phyloP scores from a whole-genome alignment of 2,797 vertebrate genomes.

The Rhinogobio ventralis region DNA sequence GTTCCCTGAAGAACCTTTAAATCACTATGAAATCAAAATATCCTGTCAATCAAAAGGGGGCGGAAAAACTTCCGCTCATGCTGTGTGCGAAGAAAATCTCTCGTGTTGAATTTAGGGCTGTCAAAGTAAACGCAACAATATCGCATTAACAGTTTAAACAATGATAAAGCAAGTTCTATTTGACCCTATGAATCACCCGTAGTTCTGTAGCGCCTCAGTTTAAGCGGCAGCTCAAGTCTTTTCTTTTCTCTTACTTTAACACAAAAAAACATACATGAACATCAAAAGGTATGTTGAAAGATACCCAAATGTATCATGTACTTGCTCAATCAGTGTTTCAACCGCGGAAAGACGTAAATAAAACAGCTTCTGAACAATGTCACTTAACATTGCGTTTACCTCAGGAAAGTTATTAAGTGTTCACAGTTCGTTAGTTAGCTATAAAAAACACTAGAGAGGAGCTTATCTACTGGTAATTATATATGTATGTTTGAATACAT shows the following conservation, averaged over 20 bases:
- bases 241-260: neutral
- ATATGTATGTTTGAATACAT: neutral
- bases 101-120: neutral
- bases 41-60: neutral
- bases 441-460: neutral
- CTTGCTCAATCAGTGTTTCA: neutral
- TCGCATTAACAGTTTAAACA: neutral
- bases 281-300: neutral
- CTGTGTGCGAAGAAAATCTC: neutral
- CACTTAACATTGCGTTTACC: neutral
- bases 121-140: neutral
- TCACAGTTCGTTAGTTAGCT: neutral
- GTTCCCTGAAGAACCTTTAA: neutral
- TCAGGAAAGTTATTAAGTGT: neutral
- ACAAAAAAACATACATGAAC: neutral
- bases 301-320: neutral
- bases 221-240: no score
- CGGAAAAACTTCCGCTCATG: accelerated
- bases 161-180: neutral
- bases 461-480: neutral
- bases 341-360: neutral
- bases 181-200: neutral
- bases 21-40: neutral
- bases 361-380: neutral
- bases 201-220: neutral